Base-by-base conservation (phyloP, 2,888 invertebrate genomes). In the Cephus rjabovi region DNA sequence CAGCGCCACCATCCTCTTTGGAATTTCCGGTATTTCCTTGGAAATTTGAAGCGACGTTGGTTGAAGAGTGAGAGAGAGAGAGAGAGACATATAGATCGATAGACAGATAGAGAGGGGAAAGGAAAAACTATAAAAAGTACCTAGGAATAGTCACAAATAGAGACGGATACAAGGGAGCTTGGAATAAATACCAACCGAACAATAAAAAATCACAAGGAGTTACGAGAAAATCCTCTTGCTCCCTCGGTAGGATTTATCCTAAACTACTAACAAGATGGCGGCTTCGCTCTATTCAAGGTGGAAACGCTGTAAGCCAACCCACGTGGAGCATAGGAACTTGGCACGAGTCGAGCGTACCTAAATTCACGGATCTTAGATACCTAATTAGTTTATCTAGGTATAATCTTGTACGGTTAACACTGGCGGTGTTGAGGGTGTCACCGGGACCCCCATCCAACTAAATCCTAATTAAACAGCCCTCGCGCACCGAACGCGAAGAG, bases 401-500 rank as follows among this genome's bases (percentile, higher is more conserved):
- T 88, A 87, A 88, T 88, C 85, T 86, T 83, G 84, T 82, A 85
- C 85, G 82, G 85, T 87, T 87, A 87, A 87, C 84, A 86, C 83
- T 81, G 76, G 76, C 81, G 76, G 79, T 77, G 74, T 76, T 70
- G 75, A 74, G 77, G 78, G 70, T 78, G 76, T 75, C 77, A 79
- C 75, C 79, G 80, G 79, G 80, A 81, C 82, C 80, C 84, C 83
- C 83, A 83, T 84, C 85, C 83, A 86, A 87, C 87, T 88, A 88
- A 86, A 86, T 86, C 85, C 87, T 87, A 88, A 88, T 88, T 88
- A 88, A 88, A 84, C 86, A 87, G 85, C 87, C 86, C 87, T 86
- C 83, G 84, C 81, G 82, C 80, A 82, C 83, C 79, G 84, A 83
- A 82, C 81, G 83, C 69, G 35, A 70, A 30, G 77, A 40, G 74